Conservation (phyloP, 2,797 vertebrate species). For the Sebastes aleutianus region DNA sequence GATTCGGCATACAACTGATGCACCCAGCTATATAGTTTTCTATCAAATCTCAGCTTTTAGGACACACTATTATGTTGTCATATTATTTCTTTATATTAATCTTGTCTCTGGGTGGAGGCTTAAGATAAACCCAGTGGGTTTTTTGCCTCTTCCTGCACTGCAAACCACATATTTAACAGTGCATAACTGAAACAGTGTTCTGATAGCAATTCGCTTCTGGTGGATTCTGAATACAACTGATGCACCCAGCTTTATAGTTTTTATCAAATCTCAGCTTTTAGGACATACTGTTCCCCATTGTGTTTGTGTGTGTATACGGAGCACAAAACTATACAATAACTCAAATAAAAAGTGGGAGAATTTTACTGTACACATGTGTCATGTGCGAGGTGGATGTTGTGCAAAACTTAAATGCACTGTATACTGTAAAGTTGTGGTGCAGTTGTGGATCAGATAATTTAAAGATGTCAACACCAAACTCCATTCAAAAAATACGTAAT, state of each 20-base stretch:
- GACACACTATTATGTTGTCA: no score
- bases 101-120: no score
- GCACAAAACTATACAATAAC: not conserved
- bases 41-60: no score
- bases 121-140: no score
- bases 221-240: not conserved
- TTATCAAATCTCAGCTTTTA: not conserved
- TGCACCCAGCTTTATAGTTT: not conserved
- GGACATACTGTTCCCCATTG: not conserved
- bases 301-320: no score
- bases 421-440: no score
- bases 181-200: not conserved
- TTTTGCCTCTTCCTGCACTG: no score
- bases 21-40: no score
- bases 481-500: not conserved
- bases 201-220: not conserved
- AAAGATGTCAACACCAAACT: not conserved
- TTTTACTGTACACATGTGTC: not conserved
- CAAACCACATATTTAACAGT: not conserved
- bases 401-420: not conserved
- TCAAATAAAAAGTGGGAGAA: not conserved
- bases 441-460: not conserved
- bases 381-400: not conserved
- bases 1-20: no score
- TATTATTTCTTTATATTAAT: no score